Base-by-base conservation (phyloP, 2,113 vertebrate species). In the Symphodus melops region DNA sequence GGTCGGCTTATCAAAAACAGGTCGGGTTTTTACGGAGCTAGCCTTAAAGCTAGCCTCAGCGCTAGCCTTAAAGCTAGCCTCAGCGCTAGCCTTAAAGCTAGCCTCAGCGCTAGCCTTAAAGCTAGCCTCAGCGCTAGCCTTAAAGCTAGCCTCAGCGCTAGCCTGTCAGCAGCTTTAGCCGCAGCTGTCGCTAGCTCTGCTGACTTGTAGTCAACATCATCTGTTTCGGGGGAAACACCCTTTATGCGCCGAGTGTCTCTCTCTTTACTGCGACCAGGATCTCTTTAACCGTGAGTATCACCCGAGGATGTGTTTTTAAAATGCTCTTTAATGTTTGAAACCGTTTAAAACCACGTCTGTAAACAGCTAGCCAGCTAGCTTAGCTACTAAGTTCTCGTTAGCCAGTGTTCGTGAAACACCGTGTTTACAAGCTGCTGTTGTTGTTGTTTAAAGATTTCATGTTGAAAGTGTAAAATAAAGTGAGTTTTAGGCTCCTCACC, bases 231-330 rank as follows among this genome's bases (percentile, higher is more conserved):
- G 62, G 62, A 68, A 78, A 44, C 8, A 39, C 63, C 71, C 72
- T 88, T 56, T 63, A 84, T 91, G 79, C 72, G 33, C 77, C 5
- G 62, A 74, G 46, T 10, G 52, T 21, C 46, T 67, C 28, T 79
- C 46, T 62, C 73, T 80, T 19, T 17, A 51, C 54, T 0, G 64
- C 72, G 84, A 76, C 72, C 85, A 72, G 82, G 77, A 88, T 51
- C 77, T 72, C 81, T 73, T 78, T 68, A 90, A 86, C 84, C 86
- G 92, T 93, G 73, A 92, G 94, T 93, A 75, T 56, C 4, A 55
- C 28, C 3, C 17, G 1, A 19, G 1, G 3, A 0, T 7, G 12
- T 20, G 8, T 16, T 46, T 14, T 0, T 6, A 0, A 23, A 16
- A 8, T 3, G 9, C 1, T 37, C 28, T 7, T 0, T 1, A 9